Conservation (phyloP, 1,140 invertebrate genomes). For the Brachystomella parvula region DNA sequence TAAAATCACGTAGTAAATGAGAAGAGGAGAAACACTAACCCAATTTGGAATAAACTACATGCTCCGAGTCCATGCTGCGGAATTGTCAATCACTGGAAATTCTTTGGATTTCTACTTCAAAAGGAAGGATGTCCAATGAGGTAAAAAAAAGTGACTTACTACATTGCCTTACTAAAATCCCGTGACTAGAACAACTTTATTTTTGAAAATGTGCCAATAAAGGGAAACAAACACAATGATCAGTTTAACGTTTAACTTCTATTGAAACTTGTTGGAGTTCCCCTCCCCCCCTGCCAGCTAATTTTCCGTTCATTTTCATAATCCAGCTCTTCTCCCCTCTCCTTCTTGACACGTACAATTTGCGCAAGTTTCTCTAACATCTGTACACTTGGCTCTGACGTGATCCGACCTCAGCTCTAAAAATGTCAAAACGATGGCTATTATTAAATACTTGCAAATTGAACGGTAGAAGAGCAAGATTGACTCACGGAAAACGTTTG, state of each 20-base stretch:
- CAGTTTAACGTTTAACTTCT: not conserved
- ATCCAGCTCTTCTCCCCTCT: not conserved
- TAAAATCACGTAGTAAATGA: too few species aligned
- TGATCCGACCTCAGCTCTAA: constrained; percentile 29
- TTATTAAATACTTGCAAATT: not conserved
- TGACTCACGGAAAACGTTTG: constrained; percentile 30
- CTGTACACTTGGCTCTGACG: constrained; percentile 24
- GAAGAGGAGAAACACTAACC: not conserved
- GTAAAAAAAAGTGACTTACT: too few species aligned
- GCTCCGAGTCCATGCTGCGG: too few species aligned
- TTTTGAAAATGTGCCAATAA: too few species aligned
- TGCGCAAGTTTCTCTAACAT: constrained; percentile 27
- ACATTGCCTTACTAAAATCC: too few species aligned
- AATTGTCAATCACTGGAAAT: not conserved
- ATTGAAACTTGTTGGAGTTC: not conserved
- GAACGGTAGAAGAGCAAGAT: not conserved
- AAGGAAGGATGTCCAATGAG: not conserved
- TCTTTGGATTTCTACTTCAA: not conserved
- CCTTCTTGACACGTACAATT: constrained; percentile 24
- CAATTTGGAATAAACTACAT: too few species aligned
- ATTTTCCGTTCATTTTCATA: too few species aligned
- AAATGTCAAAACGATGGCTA: not conserved
- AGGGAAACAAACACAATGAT: not conserved
- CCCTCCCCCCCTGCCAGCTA: too few species aligned
- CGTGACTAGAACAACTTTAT: not conserved